phyloP scores from a whole-genome alignment of 2,113 vertebrate species.

The Eira barbara region DNA sequence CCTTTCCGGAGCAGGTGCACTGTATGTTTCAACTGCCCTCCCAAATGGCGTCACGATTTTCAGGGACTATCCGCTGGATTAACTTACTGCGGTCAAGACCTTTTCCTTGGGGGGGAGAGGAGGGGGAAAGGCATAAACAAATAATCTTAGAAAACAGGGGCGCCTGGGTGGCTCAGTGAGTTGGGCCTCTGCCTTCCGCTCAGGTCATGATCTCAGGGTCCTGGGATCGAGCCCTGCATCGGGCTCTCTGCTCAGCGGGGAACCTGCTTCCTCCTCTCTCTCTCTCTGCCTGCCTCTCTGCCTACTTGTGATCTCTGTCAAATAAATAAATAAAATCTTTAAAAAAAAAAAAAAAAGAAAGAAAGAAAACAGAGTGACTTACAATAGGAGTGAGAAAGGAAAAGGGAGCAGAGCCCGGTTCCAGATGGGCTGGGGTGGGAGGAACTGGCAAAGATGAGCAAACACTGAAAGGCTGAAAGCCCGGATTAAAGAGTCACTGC shows the following conservation, averaged over 20 bases:
- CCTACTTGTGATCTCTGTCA: no score
- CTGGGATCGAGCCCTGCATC: no score
- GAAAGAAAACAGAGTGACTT: neutral
- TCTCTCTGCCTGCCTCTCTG: no score
- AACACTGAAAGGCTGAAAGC: rapidly evolving
- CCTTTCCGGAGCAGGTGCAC: neutral
- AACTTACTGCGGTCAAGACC: neutral
- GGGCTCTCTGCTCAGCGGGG: no score
- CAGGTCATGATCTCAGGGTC: no score
- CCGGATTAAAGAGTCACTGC: neutral
- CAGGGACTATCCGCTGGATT: neutral
- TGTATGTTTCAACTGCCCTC: neutral
- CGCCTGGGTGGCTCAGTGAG: no score
- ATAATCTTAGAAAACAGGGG: slow-evolving; percentile 22
- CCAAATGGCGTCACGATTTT: neutral
- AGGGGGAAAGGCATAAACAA: neutral
- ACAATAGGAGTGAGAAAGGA: neutral
- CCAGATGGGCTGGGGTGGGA: neutral
- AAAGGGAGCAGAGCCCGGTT: neutral
- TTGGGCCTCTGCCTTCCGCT: no score
- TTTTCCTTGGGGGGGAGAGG: neutral
- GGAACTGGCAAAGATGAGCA: neutral
- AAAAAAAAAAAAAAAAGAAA: no score
- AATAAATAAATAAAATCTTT: no score
- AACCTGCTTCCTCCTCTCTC: no score